Percentiles rank a stretch among this genome's conserved stretches.
These are phyloP conservation scores for Apotomis capreana DNA, from an alignment of 2,888 invertebrate species.

Conservation along the genomic window DNA sequence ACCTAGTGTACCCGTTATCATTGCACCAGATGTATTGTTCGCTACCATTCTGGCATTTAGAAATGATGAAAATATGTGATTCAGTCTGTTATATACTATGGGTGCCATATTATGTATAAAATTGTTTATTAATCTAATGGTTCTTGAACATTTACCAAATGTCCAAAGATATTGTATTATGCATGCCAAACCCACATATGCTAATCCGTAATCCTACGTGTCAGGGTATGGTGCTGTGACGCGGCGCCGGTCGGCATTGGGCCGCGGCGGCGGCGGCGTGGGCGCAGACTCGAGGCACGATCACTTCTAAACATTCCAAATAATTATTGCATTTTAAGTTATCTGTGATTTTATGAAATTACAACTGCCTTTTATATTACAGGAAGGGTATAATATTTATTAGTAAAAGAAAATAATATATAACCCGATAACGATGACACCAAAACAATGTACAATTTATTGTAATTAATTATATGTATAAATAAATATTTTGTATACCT, in stretches of 20 bases:
- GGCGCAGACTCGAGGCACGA: background rate
- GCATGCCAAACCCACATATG: conserved; percentile 31
- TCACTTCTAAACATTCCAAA: background rate
- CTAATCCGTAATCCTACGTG: conserved; percentile 18
- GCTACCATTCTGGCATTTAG: background rate
- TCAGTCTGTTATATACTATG: background rate
- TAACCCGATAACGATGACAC: no score
- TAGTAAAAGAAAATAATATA: no score
- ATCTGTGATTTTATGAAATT: background rate
- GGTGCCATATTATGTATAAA: background rate
- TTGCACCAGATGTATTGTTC: background rate
- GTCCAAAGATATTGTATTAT: conserved; percentile 7
- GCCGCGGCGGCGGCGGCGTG: background rate
- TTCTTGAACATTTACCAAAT: background rate
- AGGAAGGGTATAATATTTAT: background rate
- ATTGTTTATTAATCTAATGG: background rate
- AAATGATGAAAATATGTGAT: background rate
- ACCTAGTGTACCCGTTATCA: no score
- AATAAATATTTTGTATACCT: background rate
- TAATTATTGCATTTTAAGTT: background rate
- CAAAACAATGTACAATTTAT: background rate
- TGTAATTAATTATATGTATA: background rate
- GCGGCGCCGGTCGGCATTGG: conserved; percentile 17
- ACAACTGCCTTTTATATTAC: background rate
- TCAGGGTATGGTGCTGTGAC: background rate